These are phyloP conservation scores for Anthopleura xanthogrammica DNA, from an alignment of 92 coral and sea anemone species.

Conservation along the genomic window DNA sequence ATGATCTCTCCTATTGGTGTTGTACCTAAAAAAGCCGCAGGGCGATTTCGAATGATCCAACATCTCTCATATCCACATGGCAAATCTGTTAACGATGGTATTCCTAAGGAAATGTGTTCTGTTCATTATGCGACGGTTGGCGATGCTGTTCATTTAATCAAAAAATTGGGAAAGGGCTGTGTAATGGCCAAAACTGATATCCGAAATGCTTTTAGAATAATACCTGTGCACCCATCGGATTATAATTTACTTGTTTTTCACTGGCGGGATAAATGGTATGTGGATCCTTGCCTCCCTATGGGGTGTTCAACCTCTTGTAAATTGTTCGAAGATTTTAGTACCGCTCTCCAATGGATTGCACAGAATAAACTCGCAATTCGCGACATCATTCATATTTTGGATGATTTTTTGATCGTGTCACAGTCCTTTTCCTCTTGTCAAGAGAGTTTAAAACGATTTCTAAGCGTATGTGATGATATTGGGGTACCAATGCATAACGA, in stretches of 20 bases:
- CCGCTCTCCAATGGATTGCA: constrained; percentile 52
- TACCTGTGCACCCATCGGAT: constrained; percentile 39
- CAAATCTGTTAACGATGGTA: constrained; percentile 37
- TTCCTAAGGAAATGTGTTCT: constrained; percentile 9
- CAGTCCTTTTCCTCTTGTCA: constrained; percentile 16
- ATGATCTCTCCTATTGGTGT: constrained; percentile 12
- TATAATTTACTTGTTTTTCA: constrained; percentile 33
- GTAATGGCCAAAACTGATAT: constrained; percentile 46
- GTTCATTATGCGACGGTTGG: constrained; percentile 45
- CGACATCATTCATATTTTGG: constrained; percentile 37
- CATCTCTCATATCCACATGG: constrained; percentile 46
- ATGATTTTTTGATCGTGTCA: constrained; percentile 39
- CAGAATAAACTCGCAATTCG: constrained; percentile 17
- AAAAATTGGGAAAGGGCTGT: constrained; percentile 29
- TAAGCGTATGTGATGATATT: constrained; percentile 37
- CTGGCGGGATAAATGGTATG: constrained; percentile 29
- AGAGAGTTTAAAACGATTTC: constrained; percentile 22
- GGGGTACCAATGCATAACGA: constrained; percentile 46
- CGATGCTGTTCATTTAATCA: constrained; percentile 40
- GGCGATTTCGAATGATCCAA: constrained; percentile 42
- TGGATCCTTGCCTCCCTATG: not conserved
- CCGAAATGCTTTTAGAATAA: constrained; percentile 28
- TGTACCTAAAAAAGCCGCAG: not conserved
- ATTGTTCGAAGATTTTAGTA: constrained; percentile 37
- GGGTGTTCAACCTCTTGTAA: constrained; percentile 53